Conservation (phyloP, 2,888 invertebrate species). For the Lymantria dispar region DNA sequence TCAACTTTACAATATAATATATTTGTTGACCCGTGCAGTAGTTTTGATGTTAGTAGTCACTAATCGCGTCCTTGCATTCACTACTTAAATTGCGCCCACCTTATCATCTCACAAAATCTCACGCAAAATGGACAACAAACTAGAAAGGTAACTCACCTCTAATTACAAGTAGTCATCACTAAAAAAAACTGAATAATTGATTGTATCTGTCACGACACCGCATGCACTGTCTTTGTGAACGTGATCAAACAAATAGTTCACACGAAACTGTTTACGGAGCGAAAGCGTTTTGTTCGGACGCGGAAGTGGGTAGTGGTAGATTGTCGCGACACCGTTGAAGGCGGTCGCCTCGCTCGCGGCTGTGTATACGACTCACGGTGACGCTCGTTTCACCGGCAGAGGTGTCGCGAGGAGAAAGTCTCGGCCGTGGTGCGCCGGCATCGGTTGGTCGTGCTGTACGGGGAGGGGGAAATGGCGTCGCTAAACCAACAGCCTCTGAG, state of each 20-base stretch:
- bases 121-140: conserved; percentile 47
- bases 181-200: conserved; percentile 24
- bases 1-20: not conserved
- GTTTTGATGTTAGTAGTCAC: conserved; percentile 40
- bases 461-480: conserved; percentile 70
- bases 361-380: conserved; percentile 63
- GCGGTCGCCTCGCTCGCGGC: conserved; percentile 70
- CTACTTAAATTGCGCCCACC: conserved; percentile 53
- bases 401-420: conserved; percentile 82
- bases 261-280: conserved; percentile 68
- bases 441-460: conserved; percentile 54
- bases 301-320: conserved; percentile 54
- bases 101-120: conserved; percentile 75
- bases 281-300: conserved; percentile 62
- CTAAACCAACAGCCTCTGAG: conserved; percentile 60
- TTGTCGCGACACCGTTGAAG: conserved; percentile 47
- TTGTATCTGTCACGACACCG: conserved; percentile 35
- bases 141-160: conserved; percentile 74
- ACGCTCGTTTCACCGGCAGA: conserved; percentile 64
- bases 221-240: conserved; percentile 39
- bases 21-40: conserved; percentile 28
- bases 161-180: conserved; percentile 61
- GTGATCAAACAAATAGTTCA: conserved; percentile 51
- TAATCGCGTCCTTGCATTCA: conserved; percentile 73
- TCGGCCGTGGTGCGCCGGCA: conserved; percentile 73